Percentiles rank a stretch among this genome's conserved stretches.
phyloP scores from a whole-genome alignment of 2,888 invertebrate genomes.

The Nymphalis urticae region DNA sequence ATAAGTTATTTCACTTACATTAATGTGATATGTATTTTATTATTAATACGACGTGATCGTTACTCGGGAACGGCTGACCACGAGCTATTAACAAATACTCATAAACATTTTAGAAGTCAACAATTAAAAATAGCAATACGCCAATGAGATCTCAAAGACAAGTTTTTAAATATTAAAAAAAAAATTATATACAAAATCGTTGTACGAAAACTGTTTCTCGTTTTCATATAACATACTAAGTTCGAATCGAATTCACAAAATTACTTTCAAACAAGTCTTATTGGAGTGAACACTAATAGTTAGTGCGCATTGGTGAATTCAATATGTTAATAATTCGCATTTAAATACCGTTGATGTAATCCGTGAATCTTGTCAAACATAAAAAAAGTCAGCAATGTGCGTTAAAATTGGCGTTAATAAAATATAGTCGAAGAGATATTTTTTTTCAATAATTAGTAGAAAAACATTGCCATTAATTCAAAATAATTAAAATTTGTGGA shows the following conservation, averaged over 20 bases:
- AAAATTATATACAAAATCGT: conserved; percentile 2
- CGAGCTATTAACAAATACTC: conserved; percentile 7
- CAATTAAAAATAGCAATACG: conserved; percentile 4
- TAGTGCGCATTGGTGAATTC: neutral
- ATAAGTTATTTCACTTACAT: conserved; percentile 21
- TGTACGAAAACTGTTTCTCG: neutral
- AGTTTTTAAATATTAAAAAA: conserved; percentile 6
- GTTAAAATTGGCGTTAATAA: neutral
- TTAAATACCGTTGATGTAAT: neutral
- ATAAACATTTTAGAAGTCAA: conserved; percentile 13
- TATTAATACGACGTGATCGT: conserved; percentile 13
- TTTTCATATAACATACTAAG: neutral
- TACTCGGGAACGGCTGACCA: neutral
- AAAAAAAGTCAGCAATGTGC: neutral
- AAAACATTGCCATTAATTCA: too few relatives aligned
- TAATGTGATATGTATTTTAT: conserved; percentile 33
- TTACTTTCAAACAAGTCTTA: neutral
- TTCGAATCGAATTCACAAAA: conserved; percentile 1
- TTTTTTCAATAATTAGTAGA: neutral
- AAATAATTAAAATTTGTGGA: too few relatives aligned
- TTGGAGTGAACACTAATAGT: neutral
- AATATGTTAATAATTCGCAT: neutral
- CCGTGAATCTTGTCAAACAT: neutral
- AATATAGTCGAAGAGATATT: neutral
- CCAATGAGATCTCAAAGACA: conserved; percentile 11